These are phyloP conservation scores for Xenops minutus DNA, from an alignment of 2,797 vertebrate species.

Conservation along the genomic window DNA sequence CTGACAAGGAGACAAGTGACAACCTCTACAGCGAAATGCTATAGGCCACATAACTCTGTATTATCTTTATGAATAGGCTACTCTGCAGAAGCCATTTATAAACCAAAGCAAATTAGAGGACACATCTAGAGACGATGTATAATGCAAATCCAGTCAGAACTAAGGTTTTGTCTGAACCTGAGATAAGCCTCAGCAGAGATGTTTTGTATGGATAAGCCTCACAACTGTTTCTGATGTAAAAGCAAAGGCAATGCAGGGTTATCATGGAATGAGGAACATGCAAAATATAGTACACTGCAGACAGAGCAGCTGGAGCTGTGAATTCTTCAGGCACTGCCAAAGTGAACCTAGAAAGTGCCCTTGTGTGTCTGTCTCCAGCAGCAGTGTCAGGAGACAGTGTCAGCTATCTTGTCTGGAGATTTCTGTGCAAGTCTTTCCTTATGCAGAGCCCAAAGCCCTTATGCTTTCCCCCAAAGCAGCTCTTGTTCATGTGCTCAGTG, in stretches of 20 bases:
- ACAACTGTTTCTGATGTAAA: neutral
- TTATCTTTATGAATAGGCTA: neutral
- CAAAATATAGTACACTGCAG: neutral
- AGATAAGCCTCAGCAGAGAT: neutral
- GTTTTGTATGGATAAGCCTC: neutral
- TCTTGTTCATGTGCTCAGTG: neutral
- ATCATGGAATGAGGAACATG: neutral
- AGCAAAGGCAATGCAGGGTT: neutral
- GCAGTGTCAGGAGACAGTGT: neutral
- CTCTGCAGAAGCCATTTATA: neutral
- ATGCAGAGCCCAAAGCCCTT: neutral
- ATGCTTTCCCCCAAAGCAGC: fast-evolving
- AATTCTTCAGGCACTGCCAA: neutral
- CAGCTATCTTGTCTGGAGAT: fast-evolving
- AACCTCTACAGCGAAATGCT: neutral
- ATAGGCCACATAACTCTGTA: neutral
- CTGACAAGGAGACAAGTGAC: neutral
- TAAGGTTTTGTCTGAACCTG: neutral
- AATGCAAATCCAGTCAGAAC: neutral
- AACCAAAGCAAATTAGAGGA: neutral
- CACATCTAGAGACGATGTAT: neutral
- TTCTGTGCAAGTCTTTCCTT: neutral
- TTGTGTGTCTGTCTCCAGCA: neutral
- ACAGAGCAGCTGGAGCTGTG: neutral
- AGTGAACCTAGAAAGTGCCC: neutral